Evolutionary conservation across 2,797 vertebrate species (phyloP).

Genomic region (Phylloscopus collybita): DNA sequence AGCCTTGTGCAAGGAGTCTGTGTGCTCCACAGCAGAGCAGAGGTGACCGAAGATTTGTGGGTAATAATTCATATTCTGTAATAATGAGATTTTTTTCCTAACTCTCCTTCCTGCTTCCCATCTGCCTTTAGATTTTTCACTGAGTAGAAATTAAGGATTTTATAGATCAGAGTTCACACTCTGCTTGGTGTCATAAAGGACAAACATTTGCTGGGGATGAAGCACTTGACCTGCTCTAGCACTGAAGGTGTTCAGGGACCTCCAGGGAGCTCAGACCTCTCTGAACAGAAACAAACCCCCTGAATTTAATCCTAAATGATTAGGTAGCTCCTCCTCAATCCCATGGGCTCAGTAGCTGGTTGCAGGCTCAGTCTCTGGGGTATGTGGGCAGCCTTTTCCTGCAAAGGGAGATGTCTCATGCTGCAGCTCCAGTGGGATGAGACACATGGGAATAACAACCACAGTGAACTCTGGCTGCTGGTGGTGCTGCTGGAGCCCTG

Average conservation of each 20-base stretch:
- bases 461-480: not conserved
- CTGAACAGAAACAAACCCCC: not conserved
- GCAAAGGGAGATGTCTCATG: not conserved
- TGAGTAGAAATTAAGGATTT: not conserved
- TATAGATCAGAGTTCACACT: not conserved
- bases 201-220: not conserved
- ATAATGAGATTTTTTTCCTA: not conserved
- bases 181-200: not conserved
- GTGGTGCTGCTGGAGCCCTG: not conserved
- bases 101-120: not conserved
- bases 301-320: not conserved
- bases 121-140: not conserved
- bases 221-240: fast-evolving
- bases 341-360: fast-evolving
- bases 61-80: conserved; percentile 36
- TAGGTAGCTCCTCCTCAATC: too few species aligned
- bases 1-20: not conserved
- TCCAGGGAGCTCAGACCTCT: not conserved
- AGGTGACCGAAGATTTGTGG: not conserved
- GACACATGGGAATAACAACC: fast-evolving
- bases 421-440: not conserved
- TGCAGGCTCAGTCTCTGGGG: not conserved
- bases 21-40: not conserved
- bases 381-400: not conserved
- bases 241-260: not conserved